phyloP scores from a whole-genome alignment of 1,140 invertebrate genomes.

The Macrostomum lignano region DNA sequence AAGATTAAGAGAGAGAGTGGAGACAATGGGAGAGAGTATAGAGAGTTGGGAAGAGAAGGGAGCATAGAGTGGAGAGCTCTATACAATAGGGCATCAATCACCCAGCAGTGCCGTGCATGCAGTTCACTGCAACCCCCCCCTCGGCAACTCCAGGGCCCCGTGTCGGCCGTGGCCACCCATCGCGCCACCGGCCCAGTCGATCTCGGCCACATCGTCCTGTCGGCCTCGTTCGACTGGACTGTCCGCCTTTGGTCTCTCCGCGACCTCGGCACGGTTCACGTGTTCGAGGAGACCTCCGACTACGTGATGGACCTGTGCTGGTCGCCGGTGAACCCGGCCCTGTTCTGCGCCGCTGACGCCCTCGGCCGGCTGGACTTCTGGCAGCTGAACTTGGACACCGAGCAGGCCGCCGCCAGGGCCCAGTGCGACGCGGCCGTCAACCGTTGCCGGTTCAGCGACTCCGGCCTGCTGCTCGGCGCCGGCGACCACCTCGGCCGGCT shows the following conservation, averaged over 20 bases:
- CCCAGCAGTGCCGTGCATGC: no score
- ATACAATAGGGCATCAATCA: no score
- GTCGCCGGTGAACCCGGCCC: slow-evolving; percentile 81
- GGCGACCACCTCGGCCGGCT: background rate
- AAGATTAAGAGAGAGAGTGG: no score
- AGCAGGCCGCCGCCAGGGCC: slow-evolving; percentile 25
- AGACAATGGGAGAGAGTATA: no score
- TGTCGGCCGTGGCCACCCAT: background rate
- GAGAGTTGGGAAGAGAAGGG: no score
- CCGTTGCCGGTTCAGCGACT: background rate
- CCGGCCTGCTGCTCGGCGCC: background rate
- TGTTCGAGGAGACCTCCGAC: slow-evolving; percentile 90
- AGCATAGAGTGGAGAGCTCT: no score
- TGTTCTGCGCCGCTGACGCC: slow-evolving; percentile 80
- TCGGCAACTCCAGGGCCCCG: no score
- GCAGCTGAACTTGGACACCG: slow-evolving; percentile 84
- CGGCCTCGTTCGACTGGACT: slow-evolving; percentile 90
- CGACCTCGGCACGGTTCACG: slow-evolving; percentile 50
- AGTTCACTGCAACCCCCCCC: no score
- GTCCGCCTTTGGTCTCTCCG: slow-evolving; percentile 54
- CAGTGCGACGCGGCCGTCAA: background rate
- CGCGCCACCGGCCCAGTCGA: slow-evolving; percentile 33
- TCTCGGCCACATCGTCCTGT: slow-evolving; percentile 79
- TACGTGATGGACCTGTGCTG: slow-evolving; percentile 88
- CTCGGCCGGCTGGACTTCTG: slow-evolving; percentile 67